phyloP scores from a whole-genome alignment of 2,888 invertebrate species.

The Xanthia togata region DNA sequence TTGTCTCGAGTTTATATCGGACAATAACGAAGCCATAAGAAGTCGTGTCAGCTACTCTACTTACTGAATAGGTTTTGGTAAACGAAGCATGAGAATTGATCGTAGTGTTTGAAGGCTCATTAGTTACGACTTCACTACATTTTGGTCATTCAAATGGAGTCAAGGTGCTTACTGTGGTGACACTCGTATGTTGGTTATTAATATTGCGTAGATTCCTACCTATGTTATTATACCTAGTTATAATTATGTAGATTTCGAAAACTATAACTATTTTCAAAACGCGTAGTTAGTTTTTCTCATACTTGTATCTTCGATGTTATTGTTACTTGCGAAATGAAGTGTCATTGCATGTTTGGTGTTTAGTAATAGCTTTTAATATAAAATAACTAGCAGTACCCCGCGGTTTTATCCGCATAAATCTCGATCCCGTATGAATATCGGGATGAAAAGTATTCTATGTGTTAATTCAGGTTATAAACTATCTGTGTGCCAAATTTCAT shows the following conservation, averaged over 20 bases:
- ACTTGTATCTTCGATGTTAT: background rate
- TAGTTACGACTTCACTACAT: background rate
- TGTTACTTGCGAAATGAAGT: conserved; percentile 6
- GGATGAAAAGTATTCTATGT: no score
- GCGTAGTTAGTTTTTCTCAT: background rate
- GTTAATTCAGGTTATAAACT: no score
- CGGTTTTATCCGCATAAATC: no score
- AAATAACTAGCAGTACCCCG: no score
- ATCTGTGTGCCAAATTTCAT: no score
- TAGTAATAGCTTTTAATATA: conserved; percentile 13
- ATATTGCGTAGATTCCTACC: background rate
- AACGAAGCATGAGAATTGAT: conserved; percentile 40
- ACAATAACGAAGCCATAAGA: conserved; percentile 39
- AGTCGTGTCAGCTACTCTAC: conserved; percentile 30
- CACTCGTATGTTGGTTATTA: background rate
- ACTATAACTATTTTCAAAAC: no score
- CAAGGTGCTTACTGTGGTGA: background rate
- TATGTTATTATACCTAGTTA: background rate
- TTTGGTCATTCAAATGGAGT: background rate
- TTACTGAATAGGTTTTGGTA: conserved; percentile 38
- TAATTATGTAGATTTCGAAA: background rate
- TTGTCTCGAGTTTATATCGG: conserved; percentile 23
- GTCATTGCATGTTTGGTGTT: conserved; percentile 36
- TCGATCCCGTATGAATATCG: no score
- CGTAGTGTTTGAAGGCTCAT: conserved; percentile 17